Evolutionary conservation across 2,888 invertebrate genomes (phyloP), one percentile per base, ranked within the genome.

Genomic region (Sericinus montela): DNA sequence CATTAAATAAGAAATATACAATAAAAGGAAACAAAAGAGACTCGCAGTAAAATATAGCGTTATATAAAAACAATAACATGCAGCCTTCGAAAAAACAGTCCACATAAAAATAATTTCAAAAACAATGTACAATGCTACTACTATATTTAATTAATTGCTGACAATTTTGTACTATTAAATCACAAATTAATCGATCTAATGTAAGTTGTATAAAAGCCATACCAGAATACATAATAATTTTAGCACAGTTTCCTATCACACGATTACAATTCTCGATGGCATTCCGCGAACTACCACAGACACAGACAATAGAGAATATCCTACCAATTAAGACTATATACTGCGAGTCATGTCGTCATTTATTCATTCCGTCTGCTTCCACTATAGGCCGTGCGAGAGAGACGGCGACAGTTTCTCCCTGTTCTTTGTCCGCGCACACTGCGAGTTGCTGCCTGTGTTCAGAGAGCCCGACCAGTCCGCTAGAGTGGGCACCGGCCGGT

Each of bases 391-490:
- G 51, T 74, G 63, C 0, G 75, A 71, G 1, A 74, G 52, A 0
- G 72, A 64, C 2, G 79, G 56, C 0, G 76, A 75, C 0, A 76
- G 62, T 30, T 77, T 78, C 48, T 77, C 79, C 5, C 70, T 59
- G 51, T 72, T 70, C 53, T 69, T 67, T 1, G 55, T 38, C 48
- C 37, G 19, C 25, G 52, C 41, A 37, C 41, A 48, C 39, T 48
- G 19, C 37, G 39, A 14, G 9, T 55, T 65, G 16, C 68, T 63
- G 14, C 71, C 74, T 0, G 78, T 78, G 55, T 80, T 74, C 0
- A 79, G 56, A 0, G 83, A 74, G 1, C 78, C 87, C 2, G 95
- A 95, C 98, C 98, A 98, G 75, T 98, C 98, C 11, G 94, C 95
- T 0, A 95, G 93, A 46, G 94, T 95, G 13, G 94, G 90, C 1